Percentiles rank a stretch among this genome's conserved stretches.
Conservation (phyloP, 2,113 vertebrate species). For the Cheilinus undulatus region DNA sequence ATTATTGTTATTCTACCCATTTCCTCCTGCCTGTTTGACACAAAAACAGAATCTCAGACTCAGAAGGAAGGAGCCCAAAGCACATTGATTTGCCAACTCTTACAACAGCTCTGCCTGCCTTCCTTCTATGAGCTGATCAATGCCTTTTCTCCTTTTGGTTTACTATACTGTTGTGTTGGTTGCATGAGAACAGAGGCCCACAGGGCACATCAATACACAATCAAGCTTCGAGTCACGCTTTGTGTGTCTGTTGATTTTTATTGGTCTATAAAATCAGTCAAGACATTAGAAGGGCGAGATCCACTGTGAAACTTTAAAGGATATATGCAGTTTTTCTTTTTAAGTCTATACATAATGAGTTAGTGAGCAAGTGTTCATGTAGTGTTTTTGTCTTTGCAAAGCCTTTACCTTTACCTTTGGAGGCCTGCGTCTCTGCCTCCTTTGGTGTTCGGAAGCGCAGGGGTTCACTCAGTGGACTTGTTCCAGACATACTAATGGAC, state of each 20-base stretch:
- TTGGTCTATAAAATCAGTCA: slow-evolving; percentile 69
- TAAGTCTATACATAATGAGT: not conserved
- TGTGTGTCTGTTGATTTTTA: slow-evolving; percentile 73
- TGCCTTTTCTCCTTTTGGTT: slow-evolving; percentile 50
- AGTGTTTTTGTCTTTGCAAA: not conserved
- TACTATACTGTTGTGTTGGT: slow-evolving; percentile 38
- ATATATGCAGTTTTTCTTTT: slow-evolving; percentile 6
- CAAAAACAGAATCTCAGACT: slow-evolving; percentile 35
- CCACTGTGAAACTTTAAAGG: slow-evolving; percentile 13
- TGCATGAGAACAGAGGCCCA: slow-evolving; percentile 48
- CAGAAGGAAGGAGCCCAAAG: slow-evolving; percentile 51
- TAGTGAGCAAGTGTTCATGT: not conserved
- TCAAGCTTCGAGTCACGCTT: slow-evolving; percentile 71
- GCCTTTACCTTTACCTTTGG: slow-evolving; percentile 91
- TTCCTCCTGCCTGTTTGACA: slow-evolving; percentile 10
- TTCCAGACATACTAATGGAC: slow-evolving; percentile 92
- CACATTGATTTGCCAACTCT: slow-evolving; percentile 59
- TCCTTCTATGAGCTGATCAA: slow-evolving; percentile 59
- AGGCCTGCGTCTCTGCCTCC: slow-evolving; percentile 92
- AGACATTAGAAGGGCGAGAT: slow-evolving; percentile 59
- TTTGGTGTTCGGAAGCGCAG: slow-evolving; percentile 93
- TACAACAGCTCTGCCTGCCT: slow-evolving; percentile 35
- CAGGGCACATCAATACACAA: slow-evolving; percentile 52
- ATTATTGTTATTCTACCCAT: no score
- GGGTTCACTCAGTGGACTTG: slow-evolving; percentile 92